phyloP scores from a whole-genome alignment of 2,797 vertebrate genomes.

The Artibeus jamaicensis region DNA sequence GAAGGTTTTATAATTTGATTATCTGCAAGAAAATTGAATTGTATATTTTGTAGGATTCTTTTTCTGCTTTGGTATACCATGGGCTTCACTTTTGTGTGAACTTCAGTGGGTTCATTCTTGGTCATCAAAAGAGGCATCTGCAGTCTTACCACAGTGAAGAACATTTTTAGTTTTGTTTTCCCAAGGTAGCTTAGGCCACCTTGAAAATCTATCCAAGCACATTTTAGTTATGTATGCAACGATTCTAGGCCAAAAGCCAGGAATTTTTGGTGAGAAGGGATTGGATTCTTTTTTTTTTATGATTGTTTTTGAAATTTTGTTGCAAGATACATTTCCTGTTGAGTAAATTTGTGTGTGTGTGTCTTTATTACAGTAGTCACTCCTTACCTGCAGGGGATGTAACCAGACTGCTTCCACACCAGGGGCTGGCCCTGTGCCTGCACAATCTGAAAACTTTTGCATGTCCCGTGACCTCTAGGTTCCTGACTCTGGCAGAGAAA shows the following conservation, averaged over 20 bases:
- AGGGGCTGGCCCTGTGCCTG: not conserved
- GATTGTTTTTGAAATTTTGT: conserved; percentile 44
- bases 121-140: conserved; percentile 38
- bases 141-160: conserved; percentile 12
- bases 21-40: conserved; percentile 34
- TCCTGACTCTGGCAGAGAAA: not conserved
- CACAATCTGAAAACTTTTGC: not conserved
- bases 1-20: conserved; percentile 29
- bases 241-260: conserved; percentile 57
- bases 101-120: not conserved
- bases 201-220: conserved; percentile 60
- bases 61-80: conserved; percentile 20
- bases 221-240: conserved; percentile 65
- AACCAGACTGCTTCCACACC: not conserved
- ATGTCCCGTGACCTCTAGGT: not conserved
- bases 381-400: not conserved
- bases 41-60: not conserved
- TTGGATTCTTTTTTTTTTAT: conserved; percentile 24
- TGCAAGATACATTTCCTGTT: conserved; percentile 29
- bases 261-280: conserved; percentile 52
- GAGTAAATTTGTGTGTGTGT: not conserved
- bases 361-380: not conserved
- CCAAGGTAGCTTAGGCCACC: conserved; percentile 44
- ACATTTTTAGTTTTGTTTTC: conserved; percentile 64
- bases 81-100: not conserved